These are phyloP conservation scores for Glossosoma conforme DNA, from an alignment of 1,140 invertebrate species.

Conservation along the genomic window DNA sequence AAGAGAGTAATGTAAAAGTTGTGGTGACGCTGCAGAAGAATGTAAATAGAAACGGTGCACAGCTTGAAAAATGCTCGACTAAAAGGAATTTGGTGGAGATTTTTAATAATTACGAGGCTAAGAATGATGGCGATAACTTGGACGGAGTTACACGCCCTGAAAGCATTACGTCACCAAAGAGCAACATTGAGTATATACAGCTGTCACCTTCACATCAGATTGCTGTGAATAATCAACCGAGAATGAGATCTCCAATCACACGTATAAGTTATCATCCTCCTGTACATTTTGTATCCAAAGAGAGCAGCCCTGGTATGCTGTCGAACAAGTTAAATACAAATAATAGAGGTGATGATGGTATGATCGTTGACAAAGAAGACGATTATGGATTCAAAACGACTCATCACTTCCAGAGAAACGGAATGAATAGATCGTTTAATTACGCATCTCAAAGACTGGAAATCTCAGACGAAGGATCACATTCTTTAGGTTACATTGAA, in stretches of 20 bases:
- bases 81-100: slow-evolving; percentile 25
- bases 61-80: slow-evolving; percentile 24
- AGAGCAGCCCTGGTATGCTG: not conserved
- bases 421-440: slow-evolving; percentile 47
- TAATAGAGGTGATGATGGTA: no score
- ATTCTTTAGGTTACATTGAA: slow-evolving; percentile 47
- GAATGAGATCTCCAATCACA: slow-evolving; percentile 46
- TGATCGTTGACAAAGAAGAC: slow-evolving; percentile 11
- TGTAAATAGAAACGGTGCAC: slow-evolving; percentile 24
- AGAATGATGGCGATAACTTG: not conserved
- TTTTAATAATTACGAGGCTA: slow-evolving; percentile 15
- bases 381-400: slow-evolving; percentile 10
- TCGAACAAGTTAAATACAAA: slow-evolving; percentile 5
- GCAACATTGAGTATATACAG: slow-evolving; percentile 48
- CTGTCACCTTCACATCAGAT: slow-evolving; percentile 47
- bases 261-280: slow-evolving; percentile 32
- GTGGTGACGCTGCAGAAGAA: slow-evolving; percentile 24
- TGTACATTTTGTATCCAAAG: slow-evolving; percentile 17
- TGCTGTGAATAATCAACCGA: slow-evolving; percentile 47
- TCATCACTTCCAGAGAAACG: slow-evolving; percentile 44
- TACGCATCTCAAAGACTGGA: slow-evolving; percentile 45
- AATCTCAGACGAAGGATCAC: slow-evolving; percentile 46
- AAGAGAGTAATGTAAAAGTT: slow-evolving; percentile 16
- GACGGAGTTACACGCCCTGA: no score
- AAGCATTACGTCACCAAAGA: no score